Conservation (phyloP, 1,140 invertebrate genomes). For the Pygmarrhopalites habei region DNA sequence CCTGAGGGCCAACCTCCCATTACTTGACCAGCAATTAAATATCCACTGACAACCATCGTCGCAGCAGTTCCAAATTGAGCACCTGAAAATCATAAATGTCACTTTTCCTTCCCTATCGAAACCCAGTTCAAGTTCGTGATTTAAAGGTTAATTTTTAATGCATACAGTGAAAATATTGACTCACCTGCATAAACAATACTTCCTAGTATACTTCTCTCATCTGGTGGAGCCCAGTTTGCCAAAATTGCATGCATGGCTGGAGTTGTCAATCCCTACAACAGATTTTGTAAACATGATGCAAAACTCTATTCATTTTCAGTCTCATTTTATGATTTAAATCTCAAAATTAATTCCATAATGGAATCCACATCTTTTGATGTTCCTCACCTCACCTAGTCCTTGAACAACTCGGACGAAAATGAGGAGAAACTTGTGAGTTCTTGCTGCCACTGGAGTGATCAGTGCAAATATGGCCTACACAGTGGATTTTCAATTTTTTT, state of each 20-base stretch:
- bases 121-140: too few species aligned
- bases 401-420: conserved; percentile 18
- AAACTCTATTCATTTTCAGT: too few species aligned
- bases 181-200: conserved; percentile 36
- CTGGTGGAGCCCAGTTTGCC: conserved; percentile 48
- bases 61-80: conserved; percentile 31
- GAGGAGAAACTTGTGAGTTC: conserved; percentile 20
- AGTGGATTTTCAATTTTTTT: too few species aligned
- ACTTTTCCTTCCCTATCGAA: too few species aligned
- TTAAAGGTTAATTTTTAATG: too few species aligned
- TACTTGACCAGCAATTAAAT: conserved; percentile 25
- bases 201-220: conserved; percentile 43
- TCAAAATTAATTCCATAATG: too few species aligned
- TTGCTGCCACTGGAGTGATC: conserved; percentile 29
- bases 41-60: conserved; percentile 32
- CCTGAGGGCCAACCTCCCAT: conserved; percentile 47
- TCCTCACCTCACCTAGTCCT: conserved; percentile 49
- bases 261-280: conserved; percentile 67
- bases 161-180: too few species aligned
- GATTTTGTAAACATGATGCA: too few species aligned
- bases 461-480: conserved; percentile 8
- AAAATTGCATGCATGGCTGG: conserved; percentile 50
- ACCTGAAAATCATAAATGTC: too few species aligned
- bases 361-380: too few species aligned
- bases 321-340: too few species aligned